Conservation (phyloP, 2,888 invertebrate species). For the Sipha maydis region DNA sequence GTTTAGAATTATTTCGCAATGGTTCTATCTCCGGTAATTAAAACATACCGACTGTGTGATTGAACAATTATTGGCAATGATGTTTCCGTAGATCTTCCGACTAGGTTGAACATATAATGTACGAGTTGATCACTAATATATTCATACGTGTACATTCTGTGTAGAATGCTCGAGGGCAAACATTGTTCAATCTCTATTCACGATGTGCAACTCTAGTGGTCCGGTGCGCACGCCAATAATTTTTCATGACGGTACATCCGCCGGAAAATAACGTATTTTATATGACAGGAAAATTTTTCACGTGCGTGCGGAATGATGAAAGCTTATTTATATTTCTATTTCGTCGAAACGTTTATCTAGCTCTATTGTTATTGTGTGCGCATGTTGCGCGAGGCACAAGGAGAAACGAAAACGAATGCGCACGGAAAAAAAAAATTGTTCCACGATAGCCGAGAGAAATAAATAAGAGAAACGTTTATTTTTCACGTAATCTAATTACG, state of each 20-base stretch:
- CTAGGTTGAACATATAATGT: not conserved
- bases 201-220: not conserved
- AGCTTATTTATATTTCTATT: not conserved
- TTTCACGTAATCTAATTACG: not conserved
- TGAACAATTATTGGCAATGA: not conserved
- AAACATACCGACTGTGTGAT: too few relatives aligned
- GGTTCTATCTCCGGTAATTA: too few relatives aligned
- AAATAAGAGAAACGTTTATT: not conserved
- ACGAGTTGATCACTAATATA: too few relatives aligned
- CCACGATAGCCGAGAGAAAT: not conserved
- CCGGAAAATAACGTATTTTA: conserved; percentile 25
- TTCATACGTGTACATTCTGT: too few relatives aligned
- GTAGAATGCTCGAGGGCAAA: not conserved
- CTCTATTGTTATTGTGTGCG: not conserved
- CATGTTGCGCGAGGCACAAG: not conserved
- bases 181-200: not conserved
- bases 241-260: conserved; percentile 21
- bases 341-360: not conserved
- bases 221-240: not conserved
- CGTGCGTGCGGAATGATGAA: not conserved
- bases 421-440: not conserved
- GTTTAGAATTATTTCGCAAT: too few relatives aligned
- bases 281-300: conserved; percentile 1
- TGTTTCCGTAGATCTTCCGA: not conserved
- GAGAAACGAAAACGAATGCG: not conserved